Conservation (phyloP, 2,797 vertebrate genomes). For the Setipinna tenuifilis region DNA sequence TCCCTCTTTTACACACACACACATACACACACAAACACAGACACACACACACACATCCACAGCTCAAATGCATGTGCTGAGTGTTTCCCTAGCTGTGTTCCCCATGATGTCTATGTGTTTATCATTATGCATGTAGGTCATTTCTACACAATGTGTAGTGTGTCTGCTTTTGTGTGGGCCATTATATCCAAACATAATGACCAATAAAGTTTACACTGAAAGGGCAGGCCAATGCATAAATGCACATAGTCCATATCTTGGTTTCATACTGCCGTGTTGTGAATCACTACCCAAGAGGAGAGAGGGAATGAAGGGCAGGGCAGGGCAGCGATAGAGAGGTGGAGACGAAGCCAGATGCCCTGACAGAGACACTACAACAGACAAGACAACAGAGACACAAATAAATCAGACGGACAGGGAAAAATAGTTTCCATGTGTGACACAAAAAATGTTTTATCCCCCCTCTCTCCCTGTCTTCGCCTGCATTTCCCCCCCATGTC, state of each 20-base stretch:
- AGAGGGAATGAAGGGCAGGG: not conserved
- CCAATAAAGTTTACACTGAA: not conserved
- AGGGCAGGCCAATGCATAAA: not conserved
- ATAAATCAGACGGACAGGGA: not conserved
- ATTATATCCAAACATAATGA: not conserved
- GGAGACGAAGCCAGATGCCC: too few relatives aligned
- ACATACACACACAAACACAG: too few relatives aligned
- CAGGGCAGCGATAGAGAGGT: too few relatives aligned
- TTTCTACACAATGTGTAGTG: not conserved
- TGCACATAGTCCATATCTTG: not conserved
- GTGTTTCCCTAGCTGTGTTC: not conserved
- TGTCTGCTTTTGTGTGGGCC: conserved; percentile 4
- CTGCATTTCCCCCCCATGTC: too few relatives aligned
- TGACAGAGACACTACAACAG: not conserved
- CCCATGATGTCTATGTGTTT: not conserved
- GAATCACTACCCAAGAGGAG: not conserved
- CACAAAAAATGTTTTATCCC: not conserved
- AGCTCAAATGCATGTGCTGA: too few relatives aligned
- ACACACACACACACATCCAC: not conserved
- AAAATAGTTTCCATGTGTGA: conserved; percentile 12
- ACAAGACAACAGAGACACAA: not conserved
- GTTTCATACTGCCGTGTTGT: too few relatives aligned
- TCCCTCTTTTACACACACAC: too few relatives aligned
- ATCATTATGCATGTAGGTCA: not conserved
- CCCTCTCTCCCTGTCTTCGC: too few relatives aligned